Evolutionary conservation across 2,888 invertebrate species (phyloP).

Genomic region (Sclerodermus sp.): DNA sequence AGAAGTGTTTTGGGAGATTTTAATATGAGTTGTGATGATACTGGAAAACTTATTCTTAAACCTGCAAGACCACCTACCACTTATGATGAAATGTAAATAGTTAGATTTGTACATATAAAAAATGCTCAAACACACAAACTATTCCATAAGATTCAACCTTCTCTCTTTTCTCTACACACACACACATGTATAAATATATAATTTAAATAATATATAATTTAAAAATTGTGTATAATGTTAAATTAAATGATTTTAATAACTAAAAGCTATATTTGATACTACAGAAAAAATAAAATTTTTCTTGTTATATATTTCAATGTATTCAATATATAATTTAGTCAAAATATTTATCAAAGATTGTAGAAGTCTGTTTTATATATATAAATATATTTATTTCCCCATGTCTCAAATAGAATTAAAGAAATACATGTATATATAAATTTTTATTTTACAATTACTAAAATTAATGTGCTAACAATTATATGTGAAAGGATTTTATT

Average conservation of each 20-base stretch:
- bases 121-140: background rate
- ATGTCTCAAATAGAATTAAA: too few species aligned
- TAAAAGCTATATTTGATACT: background rate
- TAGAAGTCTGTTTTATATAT: background rate
- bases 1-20: constrained; percentile 89
- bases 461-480: too few species aligned
- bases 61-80: constrained; percentile 62
- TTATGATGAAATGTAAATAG: constrained; percentile 31
- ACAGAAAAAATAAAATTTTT: too few species aligned
- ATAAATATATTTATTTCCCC: too few species aligned
- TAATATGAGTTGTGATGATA: constrained; percentile 98
- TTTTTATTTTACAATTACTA: too few species aligned
- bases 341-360: background rate
- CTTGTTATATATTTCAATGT: too few species aligned
- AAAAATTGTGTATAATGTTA: background rate
- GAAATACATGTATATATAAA: too few species aligned
- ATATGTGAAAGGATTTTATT: too few species aligned
- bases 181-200: constrained; percentile 1
- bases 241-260: background rate
- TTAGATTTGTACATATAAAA: constrained; percentile 36
- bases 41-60: constrained; percentile 91
- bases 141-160: background rate
- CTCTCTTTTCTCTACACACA: too few species aligned
- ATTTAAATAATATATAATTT: background rate
- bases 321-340: background rate